Evolutionary conservation across 2,113 vertebrate genomes (phyloP), one percentile per base, ranked within the genome.

Genomic region (Phaethornis superciliosus): DNA sequence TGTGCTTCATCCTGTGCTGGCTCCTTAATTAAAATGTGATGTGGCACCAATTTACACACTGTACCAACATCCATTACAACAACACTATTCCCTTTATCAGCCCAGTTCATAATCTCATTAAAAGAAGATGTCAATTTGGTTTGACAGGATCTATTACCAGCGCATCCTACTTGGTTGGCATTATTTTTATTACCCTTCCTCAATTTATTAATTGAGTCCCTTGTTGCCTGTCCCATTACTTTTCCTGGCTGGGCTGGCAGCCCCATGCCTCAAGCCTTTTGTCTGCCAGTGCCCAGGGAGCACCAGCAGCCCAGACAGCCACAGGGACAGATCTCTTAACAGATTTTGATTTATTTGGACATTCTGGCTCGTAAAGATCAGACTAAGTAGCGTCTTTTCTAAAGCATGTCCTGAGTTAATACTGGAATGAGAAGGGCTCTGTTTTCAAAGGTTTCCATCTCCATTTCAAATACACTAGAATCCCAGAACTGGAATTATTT

Each of bases 31-130:
- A 88, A 76, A 70, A 35, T 10, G 88, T 16, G 67, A 10, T 21
- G 59, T 37, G 91, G 16, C 67, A 51, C 37, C 91, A 58, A 42
- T 74, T 54, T 68, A 16, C 47, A 54, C 2, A n/a, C 88, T 54
- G 83, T 12, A 19, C 63, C 55, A 72, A 81, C 83, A 70, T 62
- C 76, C 64, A 26, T 58, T 70, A n/a, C 52, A 51, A 30, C 81
- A 56, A 4, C 60, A 20, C 64, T 7, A 26, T 67, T 67, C 28
- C 84, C 77, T 89, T 84, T 75, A 84, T 92, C 91, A 90, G 7
- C 72, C 60, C 8, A 62, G 72, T 77, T 74, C 81, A 75, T 84
- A 44, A 81, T 63, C 83, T 89, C 89, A 89, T 87, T 95, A 95
- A 84, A 84, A 59, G 60, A 32, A 92, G 60, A 70, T 2, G 72